Conservation (phyloP, 1,140 invertebrate genomes). For the Teleogryllus occipitalis region DNA sequence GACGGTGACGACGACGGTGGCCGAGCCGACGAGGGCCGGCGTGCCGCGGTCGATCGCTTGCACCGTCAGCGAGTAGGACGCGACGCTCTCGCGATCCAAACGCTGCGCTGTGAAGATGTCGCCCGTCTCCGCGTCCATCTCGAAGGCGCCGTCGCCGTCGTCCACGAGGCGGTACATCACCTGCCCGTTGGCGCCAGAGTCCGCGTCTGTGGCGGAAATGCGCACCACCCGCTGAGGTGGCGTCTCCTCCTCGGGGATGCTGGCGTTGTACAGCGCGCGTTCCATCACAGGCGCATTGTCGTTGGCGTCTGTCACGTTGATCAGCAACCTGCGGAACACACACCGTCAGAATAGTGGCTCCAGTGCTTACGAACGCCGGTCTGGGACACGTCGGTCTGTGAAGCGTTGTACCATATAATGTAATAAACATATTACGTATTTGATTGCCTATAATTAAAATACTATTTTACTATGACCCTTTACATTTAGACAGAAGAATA, state of each 20-base stretch:
- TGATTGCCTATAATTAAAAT: no score
- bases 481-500: no score
- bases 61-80: constrained; percentile 72
- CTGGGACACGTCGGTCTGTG: no score
- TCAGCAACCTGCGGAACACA: constrained; percentile 46
- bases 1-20: constrained; percentile 75
- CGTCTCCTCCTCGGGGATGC: constrained; percentile 76
- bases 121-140: constrained; percentile 69
- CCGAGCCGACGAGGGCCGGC: constrained; percentile 70
- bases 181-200: constrained; percentile 79
- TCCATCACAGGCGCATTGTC: constrained; percentile 83
- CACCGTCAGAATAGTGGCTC: no score
- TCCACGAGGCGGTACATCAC: constrained; percentile 68
- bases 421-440: no score
- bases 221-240: constrained; percentile 67
- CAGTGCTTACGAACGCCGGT: no score
- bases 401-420: no score
- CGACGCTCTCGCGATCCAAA: constrained; percentile 82
- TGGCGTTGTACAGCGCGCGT: constrained; percentile 69
- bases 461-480: no score
- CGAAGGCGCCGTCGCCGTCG: constrained; percentile 68
- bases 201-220: constrained; percentile 74
- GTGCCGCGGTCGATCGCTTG: constrained; percentile 81
- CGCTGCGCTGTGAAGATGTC: constrained; percentile 74
- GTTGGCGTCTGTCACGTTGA: constrained; percentile 86